These are phyloP conservation scores for Oryctes rhinoceros DNA, from an alignment of 1,140 invertebrate species.

Conservation along the genomic window DNA sequence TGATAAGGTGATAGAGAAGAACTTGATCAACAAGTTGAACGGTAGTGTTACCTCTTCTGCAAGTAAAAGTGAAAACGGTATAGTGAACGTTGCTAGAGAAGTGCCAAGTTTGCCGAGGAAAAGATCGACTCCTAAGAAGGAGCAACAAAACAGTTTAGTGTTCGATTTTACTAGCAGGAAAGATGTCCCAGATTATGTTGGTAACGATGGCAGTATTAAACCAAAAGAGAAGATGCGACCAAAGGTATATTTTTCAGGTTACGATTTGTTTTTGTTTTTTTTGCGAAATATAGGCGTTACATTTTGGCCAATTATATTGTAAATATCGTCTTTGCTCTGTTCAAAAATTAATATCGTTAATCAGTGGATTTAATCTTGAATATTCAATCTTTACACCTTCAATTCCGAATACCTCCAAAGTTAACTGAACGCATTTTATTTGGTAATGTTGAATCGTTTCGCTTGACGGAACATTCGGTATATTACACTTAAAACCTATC, in stretches of 20 bases:
- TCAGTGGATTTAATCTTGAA: too few relatives aligned
- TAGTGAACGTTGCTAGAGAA: constrained; percentile 57
- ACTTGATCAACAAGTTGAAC: constrained; percentile 33
- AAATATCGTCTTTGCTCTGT: too few relatives aligned
- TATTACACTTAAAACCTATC: too few relatives aligned
- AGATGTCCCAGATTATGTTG: constrained; percentile 88
- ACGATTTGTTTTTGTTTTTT: neutral
- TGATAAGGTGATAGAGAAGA: constrained; percentile 35
- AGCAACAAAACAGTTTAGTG: constrained; percentile 76
- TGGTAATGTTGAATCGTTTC: too few relatives aligned
- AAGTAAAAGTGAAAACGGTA: constrained; percentile 72
- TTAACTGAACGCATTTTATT: too few relatives aligned
- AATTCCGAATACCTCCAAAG: too few relatives aligned
- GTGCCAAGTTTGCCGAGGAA: constrained; percentile 50
- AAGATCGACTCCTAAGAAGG: constrained; percentile 54
- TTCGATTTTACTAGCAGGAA: constrained; percentile 87
- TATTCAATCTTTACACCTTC: too few relatives aligned
- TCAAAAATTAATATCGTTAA: too few relatives aligned
- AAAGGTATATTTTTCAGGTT: constrained; percentile 67
- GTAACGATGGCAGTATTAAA: constrained; percentile 81
- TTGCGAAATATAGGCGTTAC: neutral
- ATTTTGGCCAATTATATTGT: neutral
- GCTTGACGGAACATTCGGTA: too few relatives aligned
- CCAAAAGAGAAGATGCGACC: constrained; percentile 69
- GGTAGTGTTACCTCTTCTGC: constrained; percentile 49